These are phyloP conservation scores for Stegana nigrithorax DNA, from an alignment of 2,888 invertebrate genomes.

Conservation along the genomic window DNA sequence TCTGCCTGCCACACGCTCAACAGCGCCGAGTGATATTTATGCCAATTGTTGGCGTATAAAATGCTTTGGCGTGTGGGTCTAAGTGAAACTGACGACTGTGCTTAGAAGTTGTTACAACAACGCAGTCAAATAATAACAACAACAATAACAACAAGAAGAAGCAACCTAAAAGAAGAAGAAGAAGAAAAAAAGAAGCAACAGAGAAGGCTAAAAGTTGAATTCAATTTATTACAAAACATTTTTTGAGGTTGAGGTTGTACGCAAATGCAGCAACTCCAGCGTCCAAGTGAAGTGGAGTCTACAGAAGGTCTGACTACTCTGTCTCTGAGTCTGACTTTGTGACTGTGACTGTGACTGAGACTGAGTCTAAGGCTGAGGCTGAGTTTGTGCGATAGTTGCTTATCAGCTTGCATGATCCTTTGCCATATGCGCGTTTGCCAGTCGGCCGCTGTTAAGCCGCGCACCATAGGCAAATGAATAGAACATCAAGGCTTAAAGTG, in stretches of 20 bases:
- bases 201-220: constrained; percentile 53
- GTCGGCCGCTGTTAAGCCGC: no score
- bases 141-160: no score
- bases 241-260: constrained; percentile 52
- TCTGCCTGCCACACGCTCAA: constrained; percentile 51
- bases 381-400: constrained; percentile 21
- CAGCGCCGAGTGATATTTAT: constrained; percentile 54
- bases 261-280: no score
- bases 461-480: no score
- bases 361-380: neutral
- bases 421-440: neutral
- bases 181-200: neutral
- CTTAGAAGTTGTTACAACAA: constrained; percentile 43
- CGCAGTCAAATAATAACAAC: no score
- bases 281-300: no score
- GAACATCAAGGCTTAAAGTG: constrained; percentile 38
- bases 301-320: no score
- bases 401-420: constrained; percentile 46
- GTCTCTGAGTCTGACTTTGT: neutral
- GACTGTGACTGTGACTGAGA: neutral
- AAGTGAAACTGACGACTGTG: constrained; percentile 4
- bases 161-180: no score
- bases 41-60: constrained; percentile 53
- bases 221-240: constrained; percentile 55
- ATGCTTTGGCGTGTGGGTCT: constrained; percentile 21